Evolutionary conservation across 1,140 invertebrate species (phyloP).

Genomic region (Pteromalus puparum): DNA sequence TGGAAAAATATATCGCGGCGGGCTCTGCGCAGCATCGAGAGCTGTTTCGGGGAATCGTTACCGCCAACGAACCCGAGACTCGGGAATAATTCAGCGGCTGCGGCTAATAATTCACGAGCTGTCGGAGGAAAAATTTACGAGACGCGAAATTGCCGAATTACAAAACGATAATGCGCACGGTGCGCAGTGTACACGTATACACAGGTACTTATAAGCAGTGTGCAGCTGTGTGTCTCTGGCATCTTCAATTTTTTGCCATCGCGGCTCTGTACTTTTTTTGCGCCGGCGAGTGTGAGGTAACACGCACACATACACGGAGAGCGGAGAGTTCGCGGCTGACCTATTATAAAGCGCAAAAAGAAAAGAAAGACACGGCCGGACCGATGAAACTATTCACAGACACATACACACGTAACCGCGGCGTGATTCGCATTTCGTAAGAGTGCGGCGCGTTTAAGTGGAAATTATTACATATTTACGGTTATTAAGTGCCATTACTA

Average conservation of each 20-base stretch:
- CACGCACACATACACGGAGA: not conserved
- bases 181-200: not conserved
- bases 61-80: not conserved
- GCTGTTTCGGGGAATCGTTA: not conserved
- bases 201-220: too few species aligned
- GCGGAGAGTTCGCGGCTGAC: not conserved
- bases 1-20: not conserved
- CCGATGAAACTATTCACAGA: not conserved
- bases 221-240: too few species aligned
- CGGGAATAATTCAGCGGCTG: too few species aligned
- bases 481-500: constrained; percentile 22
- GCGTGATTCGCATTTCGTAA: constrained; percentile 2
- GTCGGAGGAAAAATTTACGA: constrained; percentile 10
- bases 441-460: constrained; percentile 1
- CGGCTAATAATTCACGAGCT: not conserved
- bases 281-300: not conserved
- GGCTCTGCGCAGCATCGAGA: too few species aligned
- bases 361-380: not conserved
- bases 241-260: not conserved
- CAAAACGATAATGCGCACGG: not conserved
- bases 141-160: constrained; percentile 8
- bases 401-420: not conserved
- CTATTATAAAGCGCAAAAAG: constrained; percentile 6
- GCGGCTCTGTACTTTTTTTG: not conserved
- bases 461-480: constrained; percentile 46